These are phyloP conservation scores for Trissolcus brochymenae DNA, from an alignment of 2,888 invertebrate genomes.

Conservation along the genomic window DNA sequence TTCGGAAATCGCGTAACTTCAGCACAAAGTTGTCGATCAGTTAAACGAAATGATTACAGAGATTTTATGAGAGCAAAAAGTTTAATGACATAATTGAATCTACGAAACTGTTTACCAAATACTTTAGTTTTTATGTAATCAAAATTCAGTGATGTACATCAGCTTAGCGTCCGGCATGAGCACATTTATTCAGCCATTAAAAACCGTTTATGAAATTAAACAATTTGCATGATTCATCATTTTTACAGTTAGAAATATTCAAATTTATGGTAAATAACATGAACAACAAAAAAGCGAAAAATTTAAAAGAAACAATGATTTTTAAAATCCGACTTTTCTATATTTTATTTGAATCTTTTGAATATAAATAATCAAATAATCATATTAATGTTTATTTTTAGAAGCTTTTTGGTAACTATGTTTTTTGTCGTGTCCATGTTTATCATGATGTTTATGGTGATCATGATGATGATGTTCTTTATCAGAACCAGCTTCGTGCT, in stretches of 20 bases:
- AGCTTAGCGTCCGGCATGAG: neutral
- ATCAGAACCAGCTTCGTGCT: conserved; percentile 77
- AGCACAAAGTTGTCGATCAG: conserved; percentile 17
- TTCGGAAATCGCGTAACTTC: conserved; percentile 40
- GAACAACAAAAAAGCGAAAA: neutral
- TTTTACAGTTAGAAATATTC: neutral
- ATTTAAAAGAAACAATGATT: neutral
- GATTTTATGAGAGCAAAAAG: conserved; percentile 14
- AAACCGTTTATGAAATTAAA: neutral
- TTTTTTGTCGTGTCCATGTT: conserved; percentile 76
- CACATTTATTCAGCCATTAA: neutral
- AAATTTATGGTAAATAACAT: neutral
- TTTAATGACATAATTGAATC: conserved; percentile 9
- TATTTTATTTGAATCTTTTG: neutral
- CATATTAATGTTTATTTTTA: conserved; percentile 61
- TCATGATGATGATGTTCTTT: conserved; percentile 78
- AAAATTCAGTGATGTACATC: neutral
- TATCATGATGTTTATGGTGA: conserved; percentile 42
- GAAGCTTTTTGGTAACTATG: conserved; percentile 79
- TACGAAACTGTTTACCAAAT: conserved; percentile 33
- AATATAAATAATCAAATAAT: neutral
- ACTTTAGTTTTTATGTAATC: conserved; percentile 17
- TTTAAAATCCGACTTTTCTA: neutral
- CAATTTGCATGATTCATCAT: neutral
- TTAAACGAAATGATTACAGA: conserved; percentile 18